Conservation (phyloP, 2,797 vertebrate species). For the Salarias fasciatus region DNA sequence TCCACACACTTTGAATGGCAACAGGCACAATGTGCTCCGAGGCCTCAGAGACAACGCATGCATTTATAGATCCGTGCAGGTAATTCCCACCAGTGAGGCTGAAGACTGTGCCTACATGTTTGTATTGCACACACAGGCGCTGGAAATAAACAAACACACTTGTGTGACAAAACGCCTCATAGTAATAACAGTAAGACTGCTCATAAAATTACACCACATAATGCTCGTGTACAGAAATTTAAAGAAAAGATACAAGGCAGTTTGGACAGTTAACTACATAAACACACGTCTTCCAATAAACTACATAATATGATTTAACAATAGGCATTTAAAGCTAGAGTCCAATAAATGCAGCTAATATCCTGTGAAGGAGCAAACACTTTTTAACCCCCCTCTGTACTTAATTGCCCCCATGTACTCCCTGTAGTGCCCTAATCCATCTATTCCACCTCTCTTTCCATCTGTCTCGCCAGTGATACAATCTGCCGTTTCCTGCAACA, state of each 20-base stretch:
- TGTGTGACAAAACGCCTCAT: not conserved
- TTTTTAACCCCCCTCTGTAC: constrained; percentile 24
- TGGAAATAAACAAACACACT: not conserved
- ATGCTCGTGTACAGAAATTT: too few relatives aligned
- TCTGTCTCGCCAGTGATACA: constrained; percentile 77
- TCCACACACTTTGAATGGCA: constrained; percentile 14
- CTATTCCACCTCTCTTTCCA: constrained; percentile 66
- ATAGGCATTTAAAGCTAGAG: not conserved
- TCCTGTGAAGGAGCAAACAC: not conserved
- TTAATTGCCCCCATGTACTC: constrained; percentile 44
- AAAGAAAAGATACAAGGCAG: not conserved
- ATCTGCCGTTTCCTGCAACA: constrained; percentile 84
- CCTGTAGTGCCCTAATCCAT: constrained; percentile 66
- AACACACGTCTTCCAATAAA: too few relatives aligned
- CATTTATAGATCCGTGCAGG: constrained; percentile 36
- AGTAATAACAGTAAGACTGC: not conserved
- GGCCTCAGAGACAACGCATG: constrained; percentile 14
- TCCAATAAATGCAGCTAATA: not conserved
- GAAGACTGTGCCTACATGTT: not conserved
- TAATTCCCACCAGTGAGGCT: constrained; percentile 11
- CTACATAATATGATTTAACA: not conserved
- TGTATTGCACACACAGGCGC: not conserved
- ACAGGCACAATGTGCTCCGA: constrained; percentile 7
- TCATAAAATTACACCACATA: too few relatives aligned
- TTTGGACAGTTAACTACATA: not conserved